Base-by-base conservation (phyloP, 92 coral and sea anemone genomes). In the Montipora capitata region DNA sequence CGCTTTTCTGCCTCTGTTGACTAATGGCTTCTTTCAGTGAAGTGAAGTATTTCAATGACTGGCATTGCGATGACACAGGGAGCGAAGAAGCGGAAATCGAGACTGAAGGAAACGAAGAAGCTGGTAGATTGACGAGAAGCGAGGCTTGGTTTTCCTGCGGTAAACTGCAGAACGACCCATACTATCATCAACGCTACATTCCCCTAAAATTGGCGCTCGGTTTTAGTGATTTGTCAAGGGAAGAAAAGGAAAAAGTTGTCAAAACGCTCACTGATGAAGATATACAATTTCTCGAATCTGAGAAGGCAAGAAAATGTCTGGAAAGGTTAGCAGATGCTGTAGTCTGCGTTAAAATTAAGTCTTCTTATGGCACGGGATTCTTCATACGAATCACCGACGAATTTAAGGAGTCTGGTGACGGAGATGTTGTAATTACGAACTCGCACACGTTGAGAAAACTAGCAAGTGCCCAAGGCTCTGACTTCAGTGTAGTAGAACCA, bases 161-260 rank as follows among this genome's bases (percentile, higher is more conserved):
- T 7, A 86, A 86, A 70, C 62, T 66, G 78, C 44, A 65, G 18
- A 40, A 52, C 38, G 85, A 85, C 41, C 68, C 54, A 49, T 77
- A 85, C 74, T 86, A 51, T 68, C 90, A 86, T 71, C 65, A 86
- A 16, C 90, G 79, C 5, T 76, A 85, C 52, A 85, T 85, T 58
- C 75, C 76, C 76, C 54, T 85, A 44, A 17, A 85, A 18, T 45
- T 75, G 7, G 89, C 89, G 16, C 89, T 76, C 10, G 52, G 43
- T 41, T 85, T 76, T 48, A 43, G 84, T 61, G 68, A 13, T 66
- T 64, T 85, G 27, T 58, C 75, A 43, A 62, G 8, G 15, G 84
- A 85, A 41, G 61, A 75, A 4, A 85, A 85, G 76, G 67, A 63
- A 66, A 13, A 7, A 4, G 76, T 85, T 48, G 56, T 76, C 40